phyloP scores from a whole-genome alignment of 2,888 invertebrate species.

The Dryobota labecula region DNA sequence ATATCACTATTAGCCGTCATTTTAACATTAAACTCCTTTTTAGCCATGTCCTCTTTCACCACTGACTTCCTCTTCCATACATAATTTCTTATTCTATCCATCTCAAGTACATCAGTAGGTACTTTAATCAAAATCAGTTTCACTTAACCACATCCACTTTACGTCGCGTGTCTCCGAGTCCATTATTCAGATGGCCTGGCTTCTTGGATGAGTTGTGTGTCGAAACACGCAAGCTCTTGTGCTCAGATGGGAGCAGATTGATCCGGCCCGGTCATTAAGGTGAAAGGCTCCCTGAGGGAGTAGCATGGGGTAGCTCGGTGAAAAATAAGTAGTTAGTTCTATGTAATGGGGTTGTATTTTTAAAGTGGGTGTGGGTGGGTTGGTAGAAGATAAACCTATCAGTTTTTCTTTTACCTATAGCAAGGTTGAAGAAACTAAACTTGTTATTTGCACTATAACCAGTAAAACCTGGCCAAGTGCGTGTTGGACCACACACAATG shows the following conservation, averaged over 20 bases:
- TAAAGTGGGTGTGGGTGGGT: conserved; percentile 24
- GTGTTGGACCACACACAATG: too few species aligned
- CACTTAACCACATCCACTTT: conserved; percentile 41
- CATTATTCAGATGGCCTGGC: conserved; percentile 64
- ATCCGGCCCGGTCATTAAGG: conserved; percentile 68
- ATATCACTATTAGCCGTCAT: not conserved
- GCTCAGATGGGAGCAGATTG: conserved; percentile 67
- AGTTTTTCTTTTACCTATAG: not conserved
- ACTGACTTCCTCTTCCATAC: not conserved
- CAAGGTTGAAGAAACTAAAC: not conserved
- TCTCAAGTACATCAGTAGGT: not conserved
- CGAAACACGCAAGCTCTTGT: conserved; percentile 70
- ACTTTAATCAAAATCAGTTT: conserved; percentile 56
- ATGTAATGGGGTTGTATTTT: conserved; percentile 55
- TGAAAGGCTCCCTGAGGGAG: conserved; percentile 64
- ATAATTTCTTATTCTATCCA: not conserved
- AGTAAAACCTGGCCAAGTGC: too few species aligned
- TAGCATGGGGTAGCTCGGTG: conserved; percentile 52
- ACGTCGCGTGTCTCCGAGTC: conserved; percentile 56
- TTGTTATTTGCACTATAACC: not conserved
- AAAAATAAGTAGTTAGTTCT: conserved; percentile 56
- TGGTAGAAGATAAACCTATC: not conserved
- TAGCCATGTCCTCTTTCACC: not conserved
- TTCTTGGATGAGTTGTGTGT: conserved; percentile 62
- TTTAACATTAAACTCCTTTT: not conserved